Evolutionary conservation across 2,888 invertebrate genomes (phyloP), one percentile per base, ranked within the genome.

Genomic region (Stenodema calcarata): DNA sequence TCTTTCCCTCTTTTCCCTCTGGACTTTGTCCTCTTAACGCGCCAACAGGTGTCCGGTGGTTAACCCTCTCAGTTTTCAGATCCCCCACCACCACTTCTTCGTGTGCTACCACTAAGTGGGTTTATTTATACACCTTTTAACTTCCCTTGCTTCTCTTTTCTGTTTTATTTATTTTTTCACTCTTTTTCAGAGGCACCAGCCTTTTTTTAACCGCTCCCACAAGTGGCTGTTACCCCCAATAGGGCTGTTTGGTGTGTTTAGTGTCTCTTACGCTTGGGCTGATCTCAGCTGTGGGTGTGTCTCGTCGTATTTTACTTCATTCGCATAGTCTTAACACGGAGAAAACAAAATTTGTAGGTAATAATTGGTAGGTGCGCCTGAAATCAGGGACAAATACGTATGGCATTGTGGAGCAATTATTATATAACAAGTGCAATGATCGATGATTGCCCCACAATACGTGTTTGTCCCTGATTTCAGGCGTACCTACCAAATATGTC

Each of bases 31-130:
- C 44, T 78, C 73, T 41, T 35, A 41, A 75, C 73, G 30, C 73
- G 44, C 44, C 78, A 78, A 78, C 78, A 78, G 78, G 78, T 78
- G 78, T 78, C 78, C 78, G 44, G 78, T 78, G 35, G 73, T 73
- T 27, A 44, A 18, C 42, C 78, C 42, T 47, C 47, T 78, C 78
- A 78, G 78, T 78, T 78, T 47, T 42, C 78, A 9, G 73, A 35
- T 73, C 14, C n/a, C 62, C 23, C 23, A 23, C 62, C 62, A 11
- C 62, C 18, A 9, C 35, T 35, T 7, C 54, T 2, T 18, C 54
- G 54, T 16, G 54, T 35, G 2, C 78, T 18, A 23, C 78, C 44
- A 12, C 47, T 78, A 78, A 78, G 78, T 78, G 78, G 78, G 42
- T 44, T 78, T 44, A 78, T 78, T 78, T 47, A 47, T 44, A 42